A percentile compares a stretch with the other conserved stretches of the same genome.
phyloP scores from a whole-genome alignment of 2,797 vertebrate genomes.

The Sebastes diploproa region DNA sequence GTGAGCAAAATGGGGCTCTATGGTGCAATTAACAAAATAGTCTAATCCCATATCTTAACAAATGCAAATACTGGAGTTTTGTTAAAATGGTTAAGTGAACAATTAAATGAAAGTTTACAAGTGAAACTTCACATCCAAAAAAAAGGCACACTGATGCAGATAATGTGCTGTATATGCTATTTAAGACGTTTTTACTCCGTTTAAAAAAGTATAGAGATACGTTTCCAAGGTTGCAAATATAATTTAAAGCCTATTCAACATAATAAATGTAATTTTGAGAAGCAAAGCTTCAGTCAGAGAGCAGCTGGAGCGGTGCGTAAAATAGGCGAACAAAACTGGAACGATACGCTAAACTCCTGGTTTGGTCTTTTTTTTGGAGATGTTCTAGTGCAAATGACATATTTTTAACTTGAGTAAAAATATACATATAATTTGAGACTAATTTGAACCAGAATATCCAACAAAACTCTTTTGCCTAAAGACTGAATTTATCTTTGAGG shows the following conservation, averaged over 20 bases:
- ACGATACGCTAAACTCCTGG: neutral
- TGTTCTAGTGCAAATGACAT: neutral
- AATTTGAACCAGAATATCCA: neutral
- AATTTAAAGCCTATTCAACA: slow-evolving; percentile 90
- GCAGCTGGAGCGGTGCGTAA: slow-evolving; percentile 66
- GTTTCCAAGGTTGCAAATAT: slow-evolving; percentile 84
- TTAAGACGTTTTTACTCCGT: slow-evolving; percentile 79
- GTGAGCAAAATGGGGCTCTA: slow-evolving; percentile 93
- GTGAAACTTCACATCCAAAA: slow-evolving; percentile 88
- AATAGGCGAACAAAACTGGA: slow-evolving; percentile 41
- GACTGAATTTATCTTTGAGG: neutral
- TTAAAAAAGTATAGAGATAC: slow-evolving; percentile 76
- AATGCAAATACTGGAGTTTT: slow-evolving; percentile 99
- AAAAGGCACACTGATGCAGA: slow-evolving; percentile 89
- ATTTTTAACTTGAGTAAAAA: neutral
- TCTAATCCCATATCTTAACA: slow-evolving; percentile 98
- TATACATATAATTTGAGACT: neutral
- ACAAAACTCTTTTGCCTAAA: neutral
- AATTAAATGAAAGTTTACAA: slow-evolving; percentile 98
- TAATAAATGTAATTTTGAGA: slow-evolving; percentile 85
- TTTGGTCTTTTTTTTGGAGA: neutral
- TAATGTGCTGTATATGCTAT: slow-evolving; percentile 85
- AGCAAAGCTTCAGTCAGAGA: slow-evolving; percentile 27
- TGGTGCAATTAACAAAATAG: slow-evolving; percentile 99
- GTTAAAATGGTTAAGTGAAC: slow-evolving; percentile 99